These are phyloP conservation scores for Loris lydekkerianus DNA, from an alignment of 2,797 vertebrate genomes.

Conservation along the genomic window DNA sequence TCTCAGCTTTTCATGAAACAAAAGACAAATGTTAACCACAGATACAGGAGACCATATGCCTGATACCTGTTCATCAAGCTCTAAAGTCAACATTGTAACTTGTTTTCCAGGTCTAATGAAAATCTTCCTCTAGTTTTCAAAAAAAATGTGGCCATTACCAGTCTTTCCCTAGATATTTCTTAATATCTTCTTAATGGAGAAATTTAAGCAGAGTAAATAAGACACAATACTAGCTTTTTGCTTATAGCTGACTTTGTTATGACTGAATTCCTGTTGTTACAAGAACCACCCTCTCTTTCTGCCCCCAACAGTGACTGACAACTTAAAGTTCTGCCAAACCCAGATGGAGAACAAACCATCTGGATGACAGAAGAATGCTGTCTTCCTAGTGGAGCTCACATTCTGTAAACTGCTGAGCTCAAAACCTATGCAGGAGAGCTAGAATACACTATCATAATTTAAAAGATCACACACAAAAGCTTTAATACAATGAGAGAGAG, in stretches of 20 bases:
- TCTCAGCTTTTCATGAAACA: conserved; percentile 45
- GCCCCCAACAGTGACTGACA: background rate
- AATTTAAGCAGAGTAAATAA: background rate
- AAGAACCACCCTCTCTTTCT: background rate
- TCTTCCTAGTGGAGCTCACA: conserved; percentile 11
- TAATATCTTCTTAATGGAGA: conserved; percentile 11
- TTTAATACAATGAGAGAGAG: conserved; percentile 85
- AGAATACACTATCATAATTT: conserved; percentile 49
- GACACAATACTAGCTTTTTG: background rate
- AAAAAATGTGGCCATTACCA: background rate
- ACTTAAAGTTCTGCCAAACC: conserved; percentile 16
- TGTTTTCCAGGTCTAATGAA: background rate
- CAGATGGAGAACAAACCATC: background rate
- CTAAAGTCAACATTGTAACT: conserved; percentile 27
- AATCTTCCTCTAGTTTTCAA: conserved; percentile 21
- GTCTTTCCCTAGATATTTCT: background rate
- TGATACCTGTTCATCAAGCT: background rate
- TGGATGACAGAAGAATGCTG: conserved; percentile 1
- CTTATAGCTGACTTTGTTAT: background rate
- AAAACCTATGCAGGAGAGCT: conserved; percentile 48
- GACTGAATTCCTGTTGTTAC: background rate
- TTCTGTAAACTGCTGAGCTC: conserved; percentile 24
- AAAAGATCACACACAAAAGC: conserved; percentile 79
- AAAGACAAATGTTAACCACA: background rate
- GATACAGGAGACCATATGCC: background rate